Evolutionary conservation across 2,113 vertebrate species (phyloP).

Genomic region (Hypocryptadius cinnamomeus): DNA sequence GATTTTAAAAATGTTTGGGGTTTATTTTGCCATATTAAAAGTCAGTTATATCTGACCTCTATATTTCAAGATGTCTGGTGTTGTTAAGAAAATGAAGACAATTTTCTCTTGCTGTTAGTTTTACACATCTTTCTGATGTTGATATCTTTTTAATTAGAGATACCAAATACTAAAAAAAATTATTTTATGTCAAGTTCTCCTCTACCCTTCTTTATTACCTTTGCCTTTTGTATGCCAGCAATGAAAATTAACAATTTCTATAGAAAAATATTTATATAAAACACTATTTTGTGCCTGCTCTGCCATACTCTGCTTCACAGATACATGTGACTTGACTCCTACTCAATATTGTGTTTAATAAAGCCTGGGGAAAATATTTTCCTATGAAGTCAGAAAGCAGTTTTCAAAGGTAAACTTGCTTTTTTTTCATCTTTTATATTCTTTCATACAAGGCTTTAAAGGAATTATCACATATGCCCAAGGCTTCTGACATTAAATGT

Average conservation of each 20-base stretch:
- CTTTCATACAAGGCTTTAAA: neutral
- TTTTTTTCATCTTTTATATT: neutral
- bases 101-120: neutral
- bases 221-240: neutral
- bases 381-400: neutral
- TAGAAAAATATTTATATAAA: neutral
- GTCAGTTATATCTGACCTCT: neutral
- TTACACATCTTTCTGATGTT: neutral
- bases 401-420: neutral
- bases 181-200: neutral
- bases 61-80: neutral
- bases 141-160: neutral
- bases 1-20: neutral
- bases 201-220: neutral
- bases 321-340: neutral
- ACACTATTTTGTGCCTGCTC: neutral
- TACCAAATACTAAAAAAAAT: neutral
- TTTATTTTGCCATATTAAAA: neutral
- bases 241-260: neutral
- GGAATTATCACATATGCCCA: neutral
- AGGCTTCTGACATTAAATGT: neutral
- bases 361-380: neutral
- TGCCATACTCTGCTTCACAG: neutral
- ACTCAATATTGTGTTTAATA: neutral
- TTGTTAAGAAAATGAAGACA: neutral